These are phyloP conservation scores for Pantelozetes paolii DNA, from an alignment of 2,888 invertebrate genomes.

Conservation along the genomic window DNA sequence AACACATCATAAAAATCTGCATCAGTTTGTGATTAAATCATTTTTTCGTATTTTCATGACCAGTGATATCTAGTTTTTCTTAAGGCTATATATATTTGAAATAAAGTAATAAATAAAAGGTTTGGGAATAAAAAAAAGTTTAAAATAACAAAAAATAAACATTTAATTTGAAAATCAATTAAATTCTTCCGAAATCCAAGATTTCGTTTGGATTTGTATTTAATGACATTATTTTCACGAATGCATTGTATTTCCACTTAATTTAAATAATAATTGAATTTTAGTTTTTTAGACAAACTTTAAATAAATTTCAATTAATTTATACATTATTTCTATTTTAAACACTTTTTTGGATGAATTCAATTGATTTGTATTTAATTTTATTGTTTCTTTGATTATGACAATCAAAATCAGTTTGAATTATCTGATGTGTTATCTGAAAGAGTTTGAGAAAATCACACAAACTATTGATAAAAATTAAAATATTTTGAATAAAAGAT, in stretches of 20 bases:
- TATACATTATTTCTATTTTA: conserved; percentile 1
- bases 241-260: background rate
- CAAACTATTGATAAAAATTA: background rate
- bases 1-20: background rate
- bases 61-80: conserved; percentile 36
- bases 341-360: background rate
- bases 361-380: background rate
- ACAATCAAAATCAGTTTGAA: no score
- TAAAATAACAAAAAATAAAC: background rate
- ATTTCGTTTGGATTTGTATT: background rate
- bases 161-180: background rate
- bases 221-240: no score
- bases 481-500: conserved; percentile 28
- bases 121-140: conserved; percentile 17
- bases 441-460: background rate
- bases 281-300: background rate
- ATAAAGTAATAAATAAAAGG: conserved; percentile 19
- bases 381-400: no score
- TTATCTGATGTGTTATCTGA: no score
- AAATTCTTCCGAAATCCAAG: background rate
- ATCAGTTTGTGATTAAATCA: conserved; percentile 16
- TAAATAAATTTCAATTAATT: background rate
- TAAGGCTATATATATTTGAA: background rate
- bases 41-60: conserved; percentile 10
- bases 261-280: no score